These are phyloP conservation scores for Dermatemys mawii DNA, from an alignment of 2,113 vertebrate genomes.

Conservation along the genomic window DNA sequence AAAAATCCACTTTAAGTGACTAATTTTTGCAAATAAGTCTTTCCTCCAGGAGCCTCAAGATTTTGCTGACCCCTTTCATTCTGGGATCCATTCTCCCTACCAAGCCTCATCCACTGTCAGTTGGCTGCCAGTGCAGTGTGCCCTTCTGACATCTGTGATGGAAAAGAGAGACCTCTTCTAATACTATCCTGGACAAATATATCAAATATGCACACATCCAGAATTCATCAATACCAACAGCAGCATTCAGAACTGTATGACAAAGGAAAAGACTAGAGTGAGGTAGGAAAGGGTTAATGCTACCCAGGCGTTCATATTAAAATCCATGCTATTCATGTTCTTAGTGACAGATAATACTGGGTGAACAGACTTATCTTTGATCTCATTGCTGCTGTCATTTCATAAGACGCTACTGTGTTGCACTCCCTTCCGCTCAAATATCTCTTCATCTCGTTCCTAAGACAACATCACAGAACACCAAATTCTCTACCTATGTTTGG, in stretches of 20 bases:
- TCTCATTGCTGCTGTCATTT: slow-evolving; percentile 2
- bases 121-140: not conserved
- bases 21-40: not conserved
- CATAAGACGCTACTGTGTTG: not conserved
- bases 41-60: not conserved
- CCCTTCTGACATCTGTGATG: not conserved
- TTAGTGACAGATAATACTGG: not conserved
- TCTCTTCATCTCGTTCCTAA: not conserved
- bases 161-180: not conserved
- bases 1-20: not conserved
- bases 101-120: not conserved
- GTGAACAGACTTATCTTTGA: slow-evolving; percentile 40
- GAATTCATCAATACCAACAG: not conserved
- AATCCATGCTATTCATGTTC: not conserved
- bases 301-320: slow-evolving; percentile 5
- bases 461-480: not conserved
- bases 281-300: slow-evolving; percentile 15
- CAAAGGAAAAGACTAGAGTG: not conserved
- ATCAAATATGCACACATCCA: not conserved
- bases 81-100: not conserved
- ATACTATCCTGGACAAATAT: not conserved
- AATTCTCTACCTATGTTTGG: not conserved
- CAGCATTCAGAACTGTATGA: not conserved
- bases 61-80: not conserved
- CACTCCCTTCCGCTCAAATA: not conserved